Evolutionary conservation across 2,888 invertebrate species (phyloP), one percentile per base, ranked within the genome.

Genomic region (Hyalella azteca): DNA sequence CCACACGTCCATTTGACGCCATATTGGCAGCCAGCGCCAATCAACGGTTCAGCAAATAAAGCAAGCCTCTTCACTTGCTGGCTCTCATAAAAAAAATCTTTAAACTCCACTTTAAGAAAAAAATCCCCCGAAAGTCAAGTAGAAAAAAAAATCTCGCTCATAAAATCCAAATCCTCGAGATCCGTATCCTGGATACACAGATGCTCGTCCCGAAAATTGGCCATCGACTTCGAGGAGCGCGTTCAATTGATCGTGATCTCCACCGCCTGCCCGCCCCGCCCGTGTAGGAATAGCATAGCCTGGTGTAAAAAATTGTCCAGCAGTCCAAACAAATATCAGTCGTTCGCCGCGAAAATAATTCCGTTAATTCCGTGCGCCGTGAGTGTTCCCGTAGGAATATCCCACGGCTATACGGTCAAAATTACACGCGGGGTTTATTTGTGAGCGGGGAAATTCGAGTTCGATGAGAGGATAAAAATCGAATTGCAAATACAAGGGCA

Each of bases 401-500:
- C 45, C 7, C 45, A 45, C 7, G 45, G 45, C 45, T 9, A n/a
- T n/a, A n/a, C n/a, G n/a, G n/a, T n/a, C n/a, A n/a, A n/a, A n/a
- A n/a, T n/a, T n/a, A n/a, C n/a, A n/a, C n/a, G n/a, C n/a, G n/a
- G n/a, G n/a, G n/a, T n/a, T n/a, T n/a, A n/a, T n/a, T n/a, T n/a
- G 19, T 2, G 66, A 0, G 15, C 3, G 19, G 7, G 36, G 66
- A 66, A 66, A 19, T 66, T 13, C 39, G 36, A 36, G 66, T 36
- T 66, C 13, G 36, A 66, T 32, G 4, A 36, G 29, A 11, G 66
- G 66, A 66, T 36, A 66, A 66, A 66, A 66, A 66, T 66, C 66
- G 66, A 66, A 66, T 66, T 66, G 66, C 66, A 66, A 66, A 66
- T 66, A 66, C 66, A 66, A 66, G 66, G 66, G 36, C 66, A 66